Conservation (phyloP, 2,888 invertebrate species). For the Brachycybe producta region DNA sequence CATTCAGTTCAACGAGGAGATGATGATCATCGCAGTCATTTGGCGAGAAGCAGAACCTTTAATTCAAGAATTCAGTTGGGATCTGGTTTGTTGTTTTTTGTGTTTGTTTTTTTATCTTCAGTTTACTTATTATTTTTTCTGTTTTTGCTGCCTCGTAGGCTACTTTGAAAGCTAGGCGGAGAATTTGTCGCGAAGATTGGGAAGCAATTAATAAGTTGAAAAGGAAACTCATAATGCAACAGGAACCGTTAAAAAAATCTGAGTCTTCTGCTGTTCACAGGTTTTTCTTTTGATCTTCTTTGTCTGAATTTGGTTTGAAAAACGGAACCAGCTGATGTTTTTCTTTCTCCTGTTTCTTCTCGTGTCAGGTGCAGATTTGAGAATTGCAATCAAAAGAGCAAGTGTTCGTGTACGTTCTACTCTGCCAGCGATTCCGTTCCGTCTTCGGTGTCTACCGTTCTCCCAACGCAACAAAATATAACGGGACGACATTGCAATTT, state of each 20-base stretch:
- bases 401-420: too few relatives aligned
- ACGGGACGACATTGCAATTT: too few relatives aligned
- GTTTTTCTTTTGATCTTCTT: too few relatives aligned
- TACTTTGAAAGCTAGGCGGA: conserved; percentile 36
- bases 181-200: conserved; percentile 39
- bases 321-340: too few relatives aligned
- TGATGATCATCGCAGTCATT: conserved; percentile 42
- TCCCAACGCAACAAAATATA: too few relatives aligned
- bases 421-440: too few relatives aligned
- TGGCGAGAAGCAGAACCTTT: conserved; percentile 43
- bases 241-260: conserved; percentile 25
- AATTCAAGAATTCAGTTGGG: conserved; percentile 14
- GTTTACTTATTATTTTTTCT: not conserved
- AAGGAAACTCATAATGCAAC: conserved; percentile 32
- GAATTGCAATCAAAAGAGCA: too few relatives aligned
- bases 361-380: too few relatives aligned
- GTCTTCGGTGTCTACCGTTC: too few relatives aligned
- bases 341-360: too few relatives aligned
- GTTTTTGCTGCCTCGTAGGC: conserved; percentile 27
- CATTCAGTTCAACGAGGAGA: conserved; percentile 45
- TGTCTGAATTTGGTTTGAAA: too few relatives aligned
- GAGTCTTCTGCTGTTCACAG: too few relatives aligned
- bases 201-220: conserved; percentile 38
- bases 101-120: not conserved
- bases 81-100: conserved; percentile 1